phyloP scores from a whole-genome alignment of 2,888 invertebrate species.

The Campopleginae sp. region DNA sequence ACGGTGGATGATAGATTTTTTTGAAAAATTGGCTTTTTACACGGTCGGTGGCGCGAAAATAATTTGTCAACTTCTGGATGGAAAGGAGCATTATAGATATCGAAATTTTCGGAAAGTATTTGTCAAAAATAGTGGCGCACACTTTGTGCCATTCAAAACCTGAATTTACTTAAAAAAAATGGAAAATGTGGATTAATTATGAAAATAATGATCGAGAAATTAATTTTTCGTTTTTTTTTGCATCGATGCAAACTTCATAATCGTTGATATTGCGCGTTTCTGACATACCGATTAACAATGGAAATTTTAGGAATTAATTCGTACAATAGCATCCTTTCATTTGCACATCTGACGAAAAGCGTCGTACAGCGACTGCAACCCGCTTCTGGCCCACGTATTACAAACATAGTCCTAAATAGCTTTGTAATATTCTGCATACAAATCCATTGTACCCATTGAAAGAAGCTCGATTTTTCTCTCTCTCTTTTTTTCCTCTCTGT shows the following conservation, averaged over 20 bases:
- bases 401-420: not conserved
- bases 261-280: no score
- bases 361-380: not conserved
- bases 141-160: no score
- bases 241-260: no score
- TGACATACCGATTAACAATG: not conserved
- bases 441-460: slow-evolving; percentile 20
- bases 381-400: not conserved
- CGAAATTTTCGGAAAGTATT: no score
- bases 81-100: not conserved
- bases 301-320: slow-evolving; percentile 15
- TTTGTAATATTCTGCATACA: slow-evolving; percentile 19
- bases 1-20: not conserved
- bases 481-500: not conserved
- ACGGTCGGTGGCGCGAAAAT: not conserved
- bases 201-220: no score
- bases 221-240: no score
- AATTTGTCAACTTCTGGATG: not conserved
- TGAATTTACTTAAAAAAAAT: no score
- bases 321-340: slow-evolving; percentile 20
- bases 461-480: slow-evolving; percentile 20
- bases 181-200: no score
- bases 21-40: not conserved
- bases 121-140: no score
- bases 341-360: not conserved